A percentile compares a stretch with the other conserved stretches of the same genome.
Conservation (phyloP, 1,140 invertebrate species). For the Nephila pilipes region DNA sequence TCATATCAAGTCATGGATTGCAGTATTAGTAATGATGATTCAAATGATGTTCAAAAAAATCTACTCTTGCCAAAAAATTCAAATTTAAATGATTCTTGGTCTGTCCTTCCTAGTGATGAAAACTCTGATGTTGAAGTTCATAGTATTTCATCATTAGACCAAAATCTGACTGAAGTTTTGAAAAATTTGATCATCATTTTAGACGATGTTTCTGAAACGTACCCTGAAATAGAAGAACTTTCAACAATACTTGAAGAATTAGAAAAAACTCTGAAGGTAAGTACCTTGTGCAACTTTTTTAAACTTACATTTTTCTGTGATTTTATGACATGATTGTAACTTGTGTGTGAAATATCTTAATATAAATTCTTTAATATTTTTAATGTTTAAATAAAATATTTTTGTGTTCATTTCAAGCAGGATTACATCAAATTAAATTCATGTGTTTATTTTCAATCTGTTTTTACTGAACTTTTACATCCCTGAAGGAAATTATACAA, state of each 20-base stretch:
- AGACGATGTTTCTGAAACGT: conserved; percentile 45
- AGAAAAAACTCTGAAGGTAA: conserved; percentile 72
- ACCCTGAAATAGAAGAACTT: conserved; percentile 56
- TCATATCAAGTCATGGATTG: not conserved
- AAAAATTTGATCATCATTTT: conserved; percentile 42
- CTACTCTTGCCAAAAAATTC: not conserved
- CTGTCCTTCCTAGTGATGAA: conserved; percentile 38
- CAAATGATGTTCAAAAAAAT: not conserved
- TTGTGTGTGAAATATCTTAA: no score
- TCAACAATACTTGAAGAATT: conserved; percentile 32
- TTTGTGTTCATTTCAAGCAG: no score
- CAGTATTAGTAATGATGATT: not conserved
- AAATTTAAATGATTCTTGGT: conserved; percentile 69
- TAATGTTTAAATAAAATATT: no score
- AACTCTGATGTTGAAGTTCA: conserved; percentile 48
- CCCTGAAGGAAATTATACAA: no score
- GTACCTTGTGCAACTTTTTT: not conserved
- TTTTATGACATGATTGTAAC: no score
- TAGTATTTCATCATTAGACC: conserved; percentile 28
- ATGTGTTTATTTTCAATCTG: no score
- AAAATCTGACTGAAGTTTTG: conserved; percentile 50
- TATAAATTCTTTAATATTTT: no score
- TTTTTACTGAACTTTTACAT: no score
- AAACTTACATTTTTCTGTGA: no score
- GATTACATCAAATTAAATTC: no score